A percentile compares a stretch with the other conserved stretches of the same genome.
These are phyloP conservation scores for Plagodis dolabraria DNA, from an alignment of 2,888 invertebrate genomes.

Conservation along the genomic window DNA sequence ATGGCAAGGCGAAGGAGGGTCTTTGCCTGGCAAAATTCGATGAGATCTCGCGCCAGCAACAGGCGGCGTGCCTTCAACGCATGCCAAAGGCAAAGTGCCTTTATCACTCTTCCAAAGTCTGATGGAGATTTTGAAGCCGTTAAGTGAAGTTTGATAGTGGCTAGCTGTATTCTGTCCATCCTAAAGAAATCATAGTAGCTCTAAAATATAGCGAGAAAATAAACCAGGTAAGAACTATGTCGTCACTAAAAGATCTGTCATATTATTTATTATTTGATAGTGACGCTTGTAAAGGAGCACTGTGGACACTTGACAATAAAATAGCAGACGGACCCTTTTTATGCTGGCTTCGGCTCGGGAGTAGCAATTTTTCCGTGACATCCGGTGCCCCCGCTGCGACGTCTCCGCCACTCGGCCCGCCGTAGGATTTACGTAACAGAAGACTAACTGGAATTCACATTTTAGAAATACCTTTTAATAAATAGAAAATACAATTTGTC, in stretches of 20 bases:
- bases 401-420: constrained; percentile 59
- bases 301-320: constrained; percentile 69
- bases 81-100: too few species aligned
- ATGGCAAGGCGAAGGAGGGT: too few species aligned
- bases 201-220: constrained; percentile 15
- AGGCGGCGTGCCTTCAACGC: too few species aligned
- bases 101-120: too few species aligned
- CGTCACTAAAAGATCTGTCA: constrained; percentile 50
- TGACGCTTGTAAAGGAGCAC: constrained; percentile 24
- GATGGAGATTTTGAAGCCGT: too few species aligned
- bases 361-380: constrained; percentile 80
- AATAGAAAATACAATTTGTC: too few species aligned
- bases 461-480: too few species aligned
- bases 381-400: constrained; percentile 70
- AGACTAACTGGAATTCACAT: constrained; percentile 18
- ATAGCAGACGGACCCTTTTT: constrained; percentile 69
- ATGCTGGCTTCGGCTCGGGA: constrained; percentile 68
- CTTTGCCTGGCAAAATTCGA: too few species aligned
- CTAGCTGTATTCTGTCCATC: too few species aligned
- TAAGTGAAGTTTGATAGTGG: too few species aligned
- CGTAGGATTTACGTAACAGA: constrained; percentile 29
- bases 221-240: constrained; percentile 30
- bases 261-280: constrained; percentile 55
- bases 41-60: too few species aligned
- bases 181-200: too few species aligned